Base-by-base conservation (phyloP, 2,888 invertebrate genomes). In the Cryptocephalus primarius region DNA sequence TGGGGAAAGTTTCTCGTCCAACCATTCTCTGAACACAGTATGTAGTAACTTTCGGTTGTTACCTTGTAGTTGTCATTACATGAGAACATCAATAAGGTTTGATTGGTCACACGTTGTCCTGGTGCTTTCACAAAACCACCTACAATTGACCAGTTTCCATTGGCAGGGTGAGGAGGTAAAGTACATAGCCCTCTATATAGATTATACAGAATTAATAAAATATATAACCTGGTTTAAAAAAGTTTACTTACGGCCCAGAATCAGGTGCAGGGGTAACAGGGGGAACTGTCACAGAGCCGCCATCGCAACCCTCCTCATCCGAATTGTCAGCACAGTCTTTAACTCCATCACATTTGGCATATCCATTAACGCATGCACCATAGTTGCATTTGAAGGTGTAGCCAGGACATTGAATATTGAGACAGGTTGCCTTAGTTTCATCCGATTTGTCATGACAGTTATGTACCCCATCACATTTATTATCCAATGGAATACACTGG, bases 261-360 rank as follows among this genome's bases (percentile, higher is more conserved):
- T 44, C 11, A 31, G 47, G 38, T 9, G 47, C 39, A 8, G 42
- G 31, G 13, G 22, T 46, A 9, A 32, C 32, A 9, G 40, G n/a
- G 13, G 49, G 42, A 6, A 41, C 40, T 4, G 11, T 31, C 2
- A 12, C 12, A 2, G 34, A 14, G 13, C 33, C 31, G 22, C 13
- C 31, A n/a, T 33, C 40, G 33, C 49, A 58, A 45, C 53, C 49
- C 22, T 46, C 49, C 54, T 77, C 77, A 56, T 77, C 77, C 4
- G 75, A 76, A 33, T 66, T 68, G 48, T 77, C 77, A 6, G 66
- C 56, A 52, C 77, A 77, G 46, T 77, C 71, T 41, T 60, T 51
- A 8, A 63, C 50, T 1, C 72, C 73, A 53, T 77, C 72, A 52
- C 83, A 83, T 41, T 69, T 66, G 0, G 72, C 65, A 13, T 74